Evolutionary conservation across 1,140 invertebrate genomes (phyloP), one percentile per base, ranked within the genome.

Genomic region (Adoxophyes honmai): DNA sequence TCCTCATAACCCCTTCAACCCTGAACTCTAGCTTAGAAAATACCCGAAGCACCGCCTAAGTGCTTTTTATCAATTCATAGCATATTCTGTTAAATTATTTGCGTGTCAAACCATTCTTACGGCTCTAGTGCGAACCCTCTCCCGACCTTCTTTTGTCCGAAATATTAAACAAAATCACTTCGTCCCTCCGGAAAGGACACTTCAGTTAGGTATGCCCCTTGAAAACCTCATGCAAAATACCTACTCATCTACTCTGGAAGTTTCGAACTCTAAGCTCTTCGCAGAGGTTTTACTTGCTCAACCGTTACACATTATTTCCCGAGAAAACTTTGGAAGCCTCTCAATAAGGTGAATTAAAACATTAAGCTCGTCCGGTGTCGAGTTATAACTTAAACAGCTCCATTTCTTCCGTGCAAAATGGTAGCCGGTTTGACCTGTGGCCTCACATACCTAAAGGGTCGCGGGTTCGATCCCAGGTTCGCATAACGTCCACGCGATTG

Each of bases 111-210:
- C 42, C 18, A 42, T 42, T 9, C 38, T 1, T 11, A 11, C 21
- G 21, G 7, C 16, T 48, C 10, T 42, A 42, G 42, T 48, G 42
- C 21, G 18, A 10, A 48, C 42, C 42, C 42, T 21, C 42, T 18
- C 28, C 13, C 10, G 11, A 16, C 42, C 18, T 21, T 4, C 42
- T 48, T 28, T 48, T 48, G 42, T 48, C 42, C 42, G 11, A 28
- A 11, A 13, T 48, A 11, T 21, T 21, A 48, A 48, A 48, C 42
- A 48, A 48, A 48, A 48, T 48, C 42, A 28, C 16, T 48, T n/a
- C n/a, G 21, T 28, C 18, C 10, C 42, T 48, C 6, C 21, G 42
- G 42, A 48, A 28, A 48, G 42, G 42, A 48, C 42, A 48, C 42
- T 48, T 48, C 18, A 48, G 18, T 21, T 48, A 33, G 18, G 18